A percentile compares a stretch with the other conserved stretches of the same genome.
Evolutionary conservation across 2,113 vertebrate genomes (phyloP).

Genomic region (Phalacrocorax brasilianus): DNA sequence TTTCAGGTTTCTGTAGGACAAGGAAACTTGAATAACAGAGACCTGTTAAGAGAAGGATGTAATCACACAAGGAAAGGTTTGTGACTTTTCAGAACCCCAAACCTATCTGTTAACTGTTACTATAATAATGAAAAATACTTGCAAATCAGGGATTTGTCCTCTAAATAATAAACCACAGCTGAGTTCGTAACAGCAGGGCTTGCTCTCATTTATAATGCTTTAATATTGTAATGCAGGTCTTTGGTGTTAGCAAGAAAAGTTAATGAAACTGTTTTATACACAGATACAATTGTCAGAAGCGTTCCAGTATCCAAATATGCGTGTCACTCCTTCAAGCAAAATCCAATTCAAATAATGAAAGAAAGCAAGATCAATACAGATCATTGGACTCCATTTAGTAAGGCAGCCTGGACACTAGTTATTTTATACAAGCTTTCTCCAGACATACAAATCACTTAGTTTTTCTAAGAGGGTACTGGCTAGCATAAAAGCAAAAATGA

Average conservation of each 20-base stretch:
- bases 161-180: background rate
- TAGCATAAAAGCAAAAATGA: background rate
- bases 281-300: background rate
- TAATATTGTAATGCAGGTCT: background rate
- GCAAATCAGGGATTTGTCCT: background rate
- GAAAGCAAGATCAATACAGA: background rate
- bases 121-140: background rate
- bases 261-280: background rate
- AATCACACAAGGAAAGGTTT: background rate
- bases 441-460: background rate
- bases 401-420: background rate
- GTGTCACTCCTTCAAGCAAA: slow-evolving; percentile 24
- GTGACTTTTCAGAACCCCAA: background rate
- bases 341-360: slow-evolving; percentile 23
- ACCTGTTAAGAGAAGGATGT: background rate
- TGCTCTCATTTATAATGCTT: background rate
- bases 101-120: background rate
- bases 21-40: background rate
- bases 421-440: background rate
- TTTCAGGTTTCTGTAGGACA: background rate
- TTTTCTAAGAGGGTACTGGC: background rate
- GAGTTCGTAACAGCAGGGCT: background rate
- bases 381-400: slow-evolving; percentile 6
- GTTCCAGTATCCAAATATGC: background rate
- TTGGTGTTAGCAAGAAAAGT: background rate